Evolutionary conservation across 2,113 vertebrate genomes (phyloP).

Genomic region (Proterorhinus semilunaris): DNA sequence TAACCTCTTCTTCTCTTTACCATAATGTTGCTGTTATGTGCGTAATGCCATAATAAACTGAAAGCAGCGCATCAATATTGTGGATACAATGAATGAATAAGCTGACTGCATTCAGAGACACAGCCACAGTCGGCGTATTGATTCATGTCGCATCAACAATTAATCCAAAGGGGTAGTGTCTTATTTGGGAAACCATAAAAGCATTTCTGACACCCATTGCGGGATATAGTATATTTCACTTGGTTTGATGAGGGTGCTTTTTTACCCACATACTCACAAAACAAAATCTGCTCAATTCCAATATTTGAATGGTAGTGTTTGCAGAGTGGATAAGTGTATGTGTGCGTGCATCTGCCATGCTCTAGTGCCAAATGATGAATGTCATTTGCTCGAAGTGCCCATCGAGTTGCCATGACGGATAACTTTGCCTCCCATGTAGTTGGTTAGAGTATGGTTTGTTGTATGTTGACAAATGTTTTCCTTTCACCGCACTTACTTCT

Average conservation of each 20-base stretch:
- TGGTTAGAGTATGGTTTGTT: constrained; percentile 43
- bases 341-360: constrained; percentile 52
- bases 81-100: constrained; percentile 38
- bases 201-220: constrained; percentile 12
- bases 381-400: constrained; percentile 67
- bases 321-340: constrained; percentile 18
- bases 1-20: neutral
- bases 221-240: constrained; percentile 12
- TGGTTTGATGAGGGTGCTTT: constrained; percentile 10
- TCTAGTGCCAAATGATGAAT: constrained; percentile 68
- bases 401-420: constrained; percentile 57
- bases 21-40: neutral
- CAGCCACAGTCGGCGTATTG: constrained; percentile 55
- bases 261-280: constrained; percentile 4
- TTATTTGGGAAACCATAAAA: constrained; percentile 32
- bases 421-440: constrained; percentile 66
- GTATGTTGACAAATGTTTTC: constrained; percentile 60
- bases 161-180: constrained; percentile 44
- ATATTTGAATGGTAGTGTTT: constrained; percentile 32
- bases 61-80: constrained; percentile 40
- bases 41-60: constrained; percentile 13
- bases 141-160: constrained; percentile 44
- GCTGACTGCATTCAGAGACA: constrained; percentile 37
- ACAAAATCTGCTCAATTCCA: constrained; percentile 8
- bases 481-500: constrained; percentile 58